Evolutionary conservation across 2,797 vertebrate species (phyloP).

Genomic region (Acridotheres tristis): DNA sequence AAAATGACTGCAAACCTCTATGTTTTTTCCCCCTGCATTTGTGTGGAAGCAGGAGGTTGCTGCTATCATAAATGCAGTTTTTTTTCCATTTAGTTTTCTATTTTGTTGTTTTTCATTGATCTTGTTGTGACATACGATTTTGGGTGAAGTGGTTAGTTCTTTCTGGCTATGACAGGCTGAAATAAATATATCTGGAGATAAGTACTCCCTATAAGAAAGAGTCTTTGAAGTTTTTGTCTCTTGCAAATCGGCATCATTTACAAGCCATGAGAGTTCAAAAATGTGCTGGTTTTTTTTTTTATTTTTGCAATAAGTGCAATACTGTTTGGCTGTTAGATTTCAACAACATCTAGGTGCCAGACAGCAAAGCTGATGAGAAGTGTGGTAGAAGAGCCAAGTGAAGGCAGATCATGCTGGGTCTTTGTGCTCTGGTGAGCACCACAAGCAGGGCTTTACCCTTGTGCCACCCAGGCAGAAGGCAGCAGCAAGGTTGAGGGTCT

Average conservation of each 20-base stretch:
- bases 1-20: not conserved
- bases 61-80: not conserved
- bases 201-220: not conserved
- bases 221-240: not conserved
- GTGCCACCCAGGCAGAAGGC: not conserved
- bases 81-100: not conserved
- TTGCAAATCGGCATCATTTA: not conserved
- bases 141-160: not conserved
- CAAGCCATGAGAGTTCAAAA: not conserved
- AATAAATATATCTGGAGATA: not conserved
- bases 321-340: not conserved
- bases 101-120: not conserved
- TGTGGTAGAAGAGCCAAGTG: not conserved
- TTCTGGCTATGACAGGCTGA: not conserved
- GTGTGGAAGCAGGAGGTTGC: not conserved
- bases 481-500: not conserved
- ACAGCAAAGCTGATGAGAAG: not conserved
- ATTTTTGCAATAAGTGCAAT: not conserved
- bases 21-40: accelerated
- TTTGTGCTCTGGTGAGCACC: not conserved
- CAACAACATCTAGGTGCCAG: not conserved
- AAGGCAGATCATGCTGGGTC: not conserved
- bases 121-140: not conserved
- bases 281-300: not conserved
- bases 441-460: not conserved